Conservation (phyloP, 2,113 vertebrate genomes). For the Campylomormyrus numenius region DNA sequence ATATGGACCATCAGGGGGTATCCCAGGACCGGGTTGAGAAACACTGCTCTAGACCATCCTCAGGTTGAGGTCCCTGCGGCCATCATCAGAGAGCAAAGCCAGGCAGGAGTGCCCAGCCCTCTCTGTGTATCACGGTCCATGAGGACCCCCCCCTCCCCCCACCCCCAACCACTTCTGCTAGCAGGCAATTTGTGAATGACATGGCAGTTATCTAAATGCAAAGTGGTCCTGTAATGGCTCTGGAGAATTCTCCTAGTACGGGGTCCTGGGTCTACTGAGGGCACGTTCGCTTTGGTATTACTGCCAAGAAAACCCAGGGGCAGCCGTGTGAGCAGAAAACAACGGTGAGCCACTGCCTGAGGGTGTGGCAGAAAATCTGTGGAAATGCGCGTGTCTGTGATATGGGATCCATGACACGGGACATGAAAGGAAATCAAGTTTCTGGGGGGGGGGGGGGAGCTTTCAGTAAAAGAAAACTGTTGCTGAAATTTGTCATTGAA, state of each 20-base stretch:
- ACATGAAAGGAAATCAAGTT: not conserved
- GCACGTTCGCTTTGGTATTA: not conserved
- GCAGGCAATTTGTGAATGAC: conserved; percentile 53
- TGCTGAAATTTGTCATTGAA: not conserved
- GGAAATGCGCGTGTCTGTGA: not conserved
- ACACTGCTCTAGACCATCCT: not conserved
- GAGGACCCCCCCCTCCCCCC: conserved; percentile 8
- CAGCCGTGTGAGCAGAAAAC: not conserved
- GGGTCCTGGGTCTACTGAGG: conserved; percentile 27
- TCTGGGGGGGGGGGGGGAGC: not conserved
- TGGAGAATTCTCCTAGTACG: conserved; percentile 47
- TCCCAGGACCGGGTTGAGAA: not conserved
- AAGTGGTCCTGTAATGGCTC: conserved; percentile 65
- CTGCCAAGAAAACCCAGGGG: not conserved
- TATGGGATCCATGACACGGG: not conserved
- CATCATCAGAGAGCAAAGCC: conserved; percentile 14
- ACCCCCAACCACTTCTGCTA: conserved; percentile 17
- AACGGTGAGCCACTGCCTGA: not conserved
- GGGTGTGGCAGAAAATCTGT: not conserved
- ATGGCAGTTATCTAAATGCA: conserved; percentile 69
- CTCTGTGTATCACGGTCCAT: not conserved
- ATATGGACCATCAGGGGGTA: not conserved
- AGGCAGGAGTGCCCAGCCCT: conserved; percentile 37
- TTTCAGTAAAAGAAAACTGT: not conserved
- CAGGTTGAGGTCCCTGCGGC: not conserved